phyloP scores from a whole-genome alignment of 2,113 vertebrate genomes.

The Colinus virginianus region DNA sequence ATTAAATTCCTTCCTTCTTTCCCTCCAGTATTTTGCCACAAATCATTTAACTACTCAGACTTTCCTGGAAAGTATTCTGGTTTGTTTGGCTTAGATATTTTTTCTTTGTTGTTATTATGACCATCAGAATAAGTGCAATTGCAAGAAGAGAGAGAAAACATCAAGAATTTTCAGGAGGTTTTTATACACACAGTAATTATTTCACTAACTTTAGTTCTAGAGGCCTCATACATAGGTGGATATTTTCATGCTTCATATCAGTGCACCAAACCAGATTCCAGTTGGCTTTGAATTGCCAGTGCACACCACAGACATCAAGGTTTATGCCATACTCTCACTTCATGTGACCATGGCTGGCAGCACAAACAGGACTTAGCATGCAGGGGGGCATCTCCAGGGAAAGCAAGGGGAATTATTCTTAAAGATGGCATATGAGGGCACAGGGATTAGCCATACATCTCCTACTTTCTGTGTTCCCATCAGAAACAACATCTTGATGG shows the following conservation, averaged over 20 bases:
- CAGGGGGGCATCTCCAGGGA: background rate
- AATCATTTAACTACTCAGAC: background rate
- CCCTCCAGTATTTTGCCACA: background rate
- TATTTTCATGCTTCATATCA: accelerated
- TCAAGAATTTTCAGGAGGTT: background rate
- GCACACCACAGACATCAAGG: accelerated
- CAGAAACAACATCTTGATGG: background rate
- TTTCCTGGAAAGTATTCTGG: background rate
- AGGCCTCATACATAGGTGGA: accelerated
- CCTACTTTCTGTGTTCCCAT: background rate
- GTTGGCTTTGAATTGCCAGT: background rate
- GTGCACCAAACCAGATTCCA: background rate
- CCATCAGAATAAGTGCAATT: background rate
- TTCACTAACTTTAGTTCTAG: background rate
- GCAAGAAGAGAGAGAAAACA: background rate
- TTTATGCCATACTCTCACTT: background rate
- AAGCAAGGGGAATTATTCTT: background rate
- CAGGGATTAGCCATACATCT: background rate
- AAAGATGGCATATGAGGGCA: background rate
- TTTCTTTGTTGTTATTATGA: background rate
- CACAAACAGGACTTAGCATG: accelerated
- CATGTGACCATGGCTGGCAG: background rate
- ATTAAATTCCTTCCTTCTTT: background rate
- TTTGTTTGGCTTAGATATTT: background rate
- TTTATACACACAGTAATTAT: background rate